Base-by-base conservation (phyloP, 2,888 invertebrate species). In the Lathronympha strigana region DNA sequence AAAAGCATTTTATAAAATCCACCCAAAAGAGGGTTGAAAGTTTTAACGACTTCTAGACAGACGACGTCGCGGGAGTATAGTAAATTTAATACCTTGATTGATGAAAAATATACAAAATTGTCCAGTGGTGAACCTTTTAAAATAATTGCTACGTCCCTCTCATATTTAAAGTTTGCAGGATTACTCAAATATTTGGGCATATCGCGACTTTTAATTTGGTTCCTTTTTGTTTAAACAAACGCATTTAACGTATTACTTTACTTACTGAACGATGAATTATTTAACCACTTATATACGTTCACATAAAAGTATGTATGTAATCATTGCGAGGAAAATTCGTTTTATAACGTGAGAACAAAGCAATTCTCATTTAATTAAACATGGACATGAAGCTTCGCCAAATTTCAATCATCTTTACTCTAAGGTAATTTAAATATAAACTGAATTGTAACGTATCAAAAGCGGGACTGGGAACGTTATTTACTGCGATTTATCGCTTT, bases 111-210 rank as follows among this genome's bases (percentile, higher is more conserved):
- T 28, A 28, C 19, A 19, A 19, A 13, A 38, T 13, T 38, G 9
- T 40, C 25, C 55, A 8, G n/a, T 28, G 28, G 3, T 2, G 28
- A 15, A 53, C 33, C 61, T 53, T 45, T 61, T 23, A 53, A 33
- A 33, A 43, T 53, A 45, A 61, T 61, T 33, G 21, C 40, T 53
- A n/a, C 40, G 19, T 23, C 21, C 38, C 50, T 19, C 36, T 21
- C 19, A 51, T 43, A 51, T 61, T 33, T 53, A 13, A 31, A 40
- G 51, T 43, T 28, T 28, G 21, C 15, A 51, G 33, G 31, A 21
- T 40, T 28, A 11, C 17, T n/a, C 63, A 58, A 58, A 64, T 64
- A 64, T 64, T 64, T 58, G 45, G 5, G 40, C 40, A 17, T 28
- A 55, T 43, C 19, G 43, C 43, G 40, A 55, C 43, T 17, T 40